Evolutionary conservation across 2,888 invertebrate genomes (phyloP), one percentile per base, ranked within the genome.

Genomic region (Drosophila anceps): DNA sequence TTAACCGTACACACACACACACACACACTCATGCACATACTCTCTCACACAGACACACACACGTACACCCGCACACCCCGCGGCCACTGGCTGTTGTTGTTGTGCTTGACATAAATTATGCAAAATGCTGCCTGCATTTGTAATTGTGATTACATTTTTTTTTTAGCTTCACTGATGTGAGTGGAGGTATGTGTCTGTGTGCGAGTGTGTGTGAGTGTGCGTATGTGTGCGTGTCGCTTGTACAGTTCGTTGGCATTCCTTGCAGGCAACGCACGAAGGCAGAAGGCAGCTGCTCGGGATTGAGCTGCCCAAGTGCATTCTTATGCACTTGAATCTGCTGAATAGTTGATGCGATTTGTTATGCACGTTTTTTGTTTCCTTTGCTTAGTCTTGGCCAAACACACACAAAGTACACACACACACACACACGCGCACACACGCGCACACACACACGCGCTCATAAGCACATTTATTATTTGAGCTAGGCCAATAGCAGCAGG

Each of bases 71-170:
- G 5, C 53, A 20, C 24, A 35, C 7, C 39, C 12, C 24, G 10
- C 43, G 9, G 33, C 44, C n/a, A 6, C 48, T 18, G 48, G 20
- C 20, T 53, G 73, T 68, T 87, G 84, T 79, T 81, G 79, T 84
- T 82, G 74, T 90, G 89, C 86, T 86, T 86, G 90, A 88, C 90
- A 86, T 86, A 90, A 86, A 86, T 86, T 86, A 86, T 90, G 86
- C 90, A 86, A 82, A 86, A 89, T 90, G 85, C 69, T 84, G 79
- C 74, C 72, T 91, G 91, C 91, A 86, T 86, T 90, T 90, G 90
- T 90, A 84, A 86, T 86, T 90, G 85, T 84, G 86, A 86, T 90
- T 87, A 72, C 84, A 81, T 76, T 78, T 81, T 76, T 44, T 46
- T 48, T 76, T 60, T 57, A 62, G 66, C 65, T 76, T 37, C n/a